These are phyloP conservation scores for Amphipoea lucens DNA, from an alignment of 2,888 invertebrate genomes.

Conservation along the genomic window DNA sequence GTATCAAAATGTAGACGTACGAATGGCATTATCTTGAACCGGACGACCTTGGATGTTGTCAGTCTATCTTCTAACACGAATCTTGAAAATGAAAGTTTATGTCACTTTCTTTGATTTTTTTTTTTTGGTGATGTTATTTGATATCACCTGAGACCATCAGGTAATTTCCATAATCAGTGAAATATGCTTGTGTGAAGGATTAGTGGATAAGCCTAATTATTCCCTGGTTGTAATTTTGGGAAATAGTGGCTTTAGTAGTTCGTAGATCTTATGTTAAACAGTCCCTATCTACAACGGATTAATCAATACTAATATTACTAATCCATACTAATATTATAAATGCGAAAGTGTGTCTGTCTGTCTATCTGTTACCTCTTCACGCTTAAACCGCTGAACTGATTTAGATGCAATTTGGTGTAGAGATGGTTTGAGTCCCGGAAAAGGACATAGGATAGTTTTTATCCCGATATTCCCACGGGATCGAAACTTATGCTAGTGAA, in stretches of 20 bases:
- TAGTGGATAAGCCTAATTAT: conserved; percentile 14
- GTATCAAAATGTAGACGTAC: conserved; percentile 65
- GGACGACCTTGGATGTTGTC: conserved; percentile 75
- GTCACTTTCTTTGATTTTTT: conserved; percentile 61
- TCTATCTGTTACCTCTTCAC: too few species aligned
- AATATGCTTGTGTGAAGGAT: conserved; percentile 18
- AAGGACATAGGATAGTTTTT: too few species aligned
- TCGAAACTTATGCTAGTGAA: too few species aligned
- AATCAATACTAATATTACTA: not conserved
- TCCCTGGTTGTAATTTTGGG: conserved; percentile 20
- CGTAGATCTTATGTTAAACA: not conserved
- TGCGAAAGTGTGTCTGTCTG: too few species aligned
- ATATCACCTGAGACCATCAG: not conserved
- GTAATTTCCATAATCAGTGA: not conserved
- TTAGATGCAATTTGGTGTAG: too few species aligned
- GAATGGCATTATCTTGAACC: conserved; percentile 73
- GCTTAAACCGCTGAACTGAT: too few species aligned
- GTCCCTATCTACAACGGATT: conserved; percentile 6
- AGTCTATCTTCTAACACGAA: conserved; percentile 63
- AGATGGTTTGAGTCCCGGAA: too few species aligned
- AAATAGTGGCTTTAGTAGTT: conserved; percentile 23
- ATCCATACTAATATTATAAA: too few species aligned
- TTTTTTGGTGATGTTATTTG: not conserved
- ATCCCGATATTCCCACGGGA: too few species aligned
- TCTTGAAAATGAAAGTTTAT: conserved; percentile 74